Evolutionary conservation across 1,140 invertebrate genomes (phyloP), one percentile per base, ranked within the genome.

Genomic region (Diploscapter pachys): DNA sequence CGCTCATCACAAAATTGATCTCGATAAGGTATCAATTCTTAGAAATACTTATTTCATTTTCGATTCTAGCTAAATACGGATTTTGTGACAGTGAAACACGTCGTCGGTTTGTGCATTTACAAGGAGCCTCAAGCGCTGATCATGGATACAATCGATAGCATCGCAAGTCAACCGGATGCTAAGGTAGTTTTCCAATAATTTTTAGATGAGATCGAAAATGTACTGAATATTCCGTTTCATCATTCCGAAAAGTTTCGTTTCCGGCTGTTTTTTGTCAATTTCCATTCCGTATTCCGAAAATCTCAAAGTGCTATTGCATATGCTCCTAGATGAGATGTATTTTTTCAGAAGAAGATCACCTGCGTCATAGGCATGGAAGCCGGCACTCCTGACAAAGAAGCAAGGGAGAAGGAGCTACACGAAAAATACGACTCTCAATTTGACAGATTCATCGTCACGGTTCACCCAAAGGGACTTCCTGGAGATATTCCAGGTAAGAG

Each of bases 361-460:
- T 77, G 61, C 31, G 50, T 81, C 48, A 69, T 81, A 51, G 80
- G 79, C 66, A 73, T 80, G 76, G 80, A 80, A 70, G 72, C 80
- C 64, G 77, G 77, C 51, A 80, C 80, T 52, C 80, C 80, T 11
- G 80, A 80, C 55, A 79, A 79, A 63, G 78, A 80, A 66, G 62
- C 73, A 76, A 78, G 76, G 69, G 59, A 68, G 31, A 4, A 52
- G 31, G 63, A 77, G 4, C 66, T 80, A 31, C 56, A 73, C 61
- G 68, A 69, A n/a, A 68, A 77, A 54, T 80, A 81, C 61, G 66
- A 70, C 4, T 63, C 69, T 48, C 59, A 72, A 54, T 81, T 80
- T 64, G 79, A 81, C 11, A 53, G 80, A 6, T 81, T 80, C 70
- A 77, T 80, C 56, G 80, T 80, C 63, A 81, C 80, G 6, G 64